Evolutionary conservation across 2,797 vertebrate genomes (phyloP), one percentile per base, ranked within the genome.

Genomic region (Selene dorsalis): DNA sequence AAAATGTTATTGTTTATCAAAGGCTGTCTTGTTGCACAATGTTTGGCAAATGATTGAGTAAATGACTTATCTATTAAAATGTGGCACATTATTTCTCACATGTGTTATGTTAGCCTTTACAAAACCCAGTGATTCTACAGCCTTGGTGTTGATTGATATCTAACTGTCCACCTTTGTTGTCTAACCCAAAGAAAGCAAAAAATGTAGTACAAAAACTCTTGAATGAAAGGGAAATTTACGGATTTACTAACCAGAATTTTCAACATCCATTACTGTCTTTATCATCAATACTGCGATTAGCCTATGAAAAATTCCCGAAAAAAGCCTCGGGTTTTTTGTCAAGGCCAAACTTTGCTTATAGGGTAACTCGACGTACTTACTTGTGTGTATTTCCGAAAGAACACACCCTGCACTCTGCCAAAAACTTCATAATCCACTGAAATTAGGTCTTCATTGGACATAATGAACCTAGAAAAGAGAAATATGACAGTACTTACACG

Each of bases 361-460:
- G 3, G 17, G 6, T n/a, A 53, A 18, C 3, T 20, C 20, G 48
- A 52, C 12, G 69, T 73, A 92, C 91, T 84, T 92, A 98, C 97
- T 95, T 99, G 96, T 0, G 98, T 97, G 91, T 97, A 95, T 92
- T 98, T 99, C 77, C 97, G 96, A 90, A 98, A 99, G 93, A 98
- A 99, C 62, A 99, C 97, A 39, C 97, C 96, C 93, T 98, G 97
- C 61, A 99, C 97, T 87, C 87, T 96, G 56, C 97, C 97, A 90
- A 84, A 96, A 77, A 98, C 89, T 88, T 99, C 97, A 88, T 97
- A 99, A 84, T 98, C 96, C 93, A 98, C 95, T 3, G 96, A 97
- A 50, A 97, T 24, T 2, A 98, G 80, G 0, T 94, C 94, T 69
- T 94, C 93, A 69, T 88, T 89, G 60, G 94, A 95, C 97, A 97